phyloP scores from a whole-genome alignment of 2,113 vertebrate genomes.

The Ploceus nigricollis region DNA sequence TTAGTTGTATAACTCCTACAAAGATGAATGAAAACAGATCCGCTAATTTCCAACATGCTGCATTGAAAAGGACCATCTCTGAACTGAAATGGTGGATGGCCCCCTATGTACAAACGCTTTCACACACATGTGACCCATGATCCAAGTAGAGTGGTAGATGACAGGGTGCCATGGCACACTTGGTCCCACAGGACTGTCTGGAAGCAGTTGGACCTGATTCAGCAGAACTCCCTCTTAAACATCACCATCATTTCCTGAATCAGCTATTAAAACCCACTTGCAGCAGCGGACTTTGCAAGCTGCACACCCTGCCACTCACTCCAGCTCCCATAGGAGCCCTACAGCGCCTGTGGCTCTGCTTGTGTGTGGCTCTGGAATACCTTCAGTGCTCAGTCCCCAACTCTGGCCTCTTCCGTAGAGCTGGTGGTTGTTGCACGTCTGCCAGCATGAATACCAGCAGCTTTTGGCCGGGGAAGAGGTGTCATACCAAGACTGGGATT shows the following conservation, averaged over 20 bases:
- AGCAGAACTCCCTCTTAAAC: background rate
- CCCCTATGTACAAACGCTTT: background rate
- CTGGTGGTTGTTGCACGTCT: background rate
- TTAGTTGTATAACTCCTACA: background rate
- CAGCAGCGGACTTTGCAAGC: background rate
- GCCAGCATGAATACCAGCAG: constrained; percentile 2
- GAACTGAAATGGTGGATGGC: background rate
- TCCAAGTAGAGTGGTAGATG: background rate
- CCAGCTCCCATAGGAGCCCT: background rate
- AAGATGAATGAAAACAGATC: background rate
- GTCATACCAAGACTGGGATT: constrained; percentile 16
- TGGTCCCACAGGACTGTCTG: background rate
- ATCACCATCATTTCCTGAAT: background rate
- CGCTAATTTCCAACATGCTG: background rate
- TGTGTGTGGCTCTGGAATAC: background rate
- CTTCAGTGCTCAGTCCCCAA: background rate
- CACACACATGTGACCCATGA: fast-evolving
- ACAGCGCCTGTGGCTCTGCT: background rate
- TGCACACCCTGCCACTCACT: background rate
- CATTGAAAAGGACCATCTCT: background rate
- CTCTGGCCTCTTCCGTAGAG: background rate
- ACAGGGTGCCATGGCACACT: background rate
- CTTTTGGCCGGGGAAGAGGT: background rate
- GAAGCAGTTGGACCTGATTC: background rate
- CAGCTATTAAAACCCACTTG: background rate